Conservation (phyloP, 2,113 vertebrate species). For the Coptodon bakossiorum region DNA sequence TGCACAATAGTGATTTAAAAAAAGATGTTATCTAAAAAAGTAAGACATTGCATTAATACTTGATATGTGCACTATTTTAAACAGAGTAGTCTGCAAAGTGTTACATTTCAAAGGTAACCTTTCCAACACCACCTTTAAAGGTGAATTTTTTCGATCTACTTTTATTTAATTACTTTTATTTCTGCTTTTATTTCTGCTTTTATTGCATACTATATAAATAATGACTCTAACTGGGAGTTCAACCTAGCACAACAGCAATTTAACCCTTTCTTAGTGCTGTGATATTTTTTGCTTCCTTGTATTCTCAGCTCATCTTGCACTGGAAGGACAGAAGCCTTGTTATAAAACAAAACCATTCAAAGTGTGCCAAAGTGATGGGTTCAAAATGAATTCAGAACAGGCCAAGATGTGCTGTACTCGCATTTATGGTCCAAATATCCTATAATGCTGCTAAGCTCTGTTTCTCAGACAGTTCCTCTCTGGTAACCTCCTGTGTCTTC, state of each 20-base stretch:
- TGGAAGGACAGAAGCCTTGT: not conserved
- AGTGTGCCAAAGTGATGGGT: not conserved
- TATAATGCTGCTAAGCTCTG: not conserved
- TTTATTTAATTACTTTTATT: not conserved
- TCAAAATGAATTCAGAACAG: not conserved
- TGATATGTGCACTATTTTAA: not conserved
- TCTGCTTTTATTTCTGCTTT: not conserved
- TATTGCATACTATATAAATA: not conserved
- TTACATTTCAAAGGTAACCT: not conserved
- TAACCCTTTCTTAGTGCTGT: not conserved
- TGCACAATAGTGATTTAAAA: not conserved
- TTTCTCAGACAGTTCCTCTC: not conserved
- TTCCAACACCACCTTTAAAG: not conserved
- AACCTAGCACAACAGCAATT: not conserved
- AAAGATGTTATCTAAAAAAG: not conserved
- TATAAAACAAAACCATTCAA: not conserved
- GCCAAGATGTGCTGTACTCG: not conserved
- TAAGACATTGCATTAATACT: not conserved
- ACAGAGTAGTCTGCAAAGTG: not conserved
- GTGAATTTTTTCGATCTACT: rapidly evolving
- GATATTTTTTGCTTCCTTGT: not conserved
- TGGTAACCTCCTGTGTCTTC: not conserved
- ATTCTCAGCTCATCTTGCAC: not conserved
- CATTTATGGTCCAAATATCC: not conserved
- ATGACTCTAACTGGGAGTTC: not conserved